These are phyloP conservation scores for Apostichopus japonicus DNA, from an alignment of 35 echinoderm and acorn worm species.

Conservation along the genomic window DNA sequence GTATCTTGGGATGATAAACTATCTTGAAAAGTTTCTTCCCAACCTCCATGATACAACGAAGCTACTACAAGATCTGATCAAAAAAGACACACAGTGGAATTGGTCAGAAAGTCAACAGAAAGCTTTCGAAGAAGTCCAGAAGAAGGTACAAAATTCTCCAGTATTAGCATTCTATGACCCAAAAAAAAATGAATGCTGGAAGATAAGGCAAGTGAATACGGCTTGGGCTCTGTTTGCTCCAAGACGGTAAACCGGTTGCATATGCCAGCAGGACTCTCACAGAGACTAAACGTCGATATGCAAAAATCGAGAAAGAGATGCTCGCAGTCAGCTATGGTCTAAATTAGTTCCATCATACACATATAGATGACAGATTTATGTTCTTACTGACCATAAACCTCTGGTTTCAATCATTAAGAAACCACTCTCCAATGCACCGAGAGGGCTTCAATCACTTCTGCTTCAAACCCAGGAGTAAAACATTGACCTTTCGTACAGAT, in stretches of 20 bases:
- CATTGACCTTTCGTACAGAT: constrained; percentile 51
- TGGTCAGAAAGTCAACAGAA: constrained; percentile 27
- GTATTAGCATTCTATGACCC: constrained; percentile 65
- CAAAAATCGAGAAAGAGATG: constrained; percentile 69
- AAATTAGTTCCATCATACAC: constrained; percentile 68
- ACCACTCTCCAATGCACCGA: constrained; percentile 62
- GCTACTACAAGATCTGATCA: constrained; percentile 17
- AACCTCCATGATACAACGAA: constrained; percentile 51
- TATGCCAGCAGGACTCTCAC: constrained; percentile 68
- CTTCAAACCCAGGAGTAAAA: constrained; percentile 65
- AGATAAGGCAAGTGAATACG: constrained; percentile 63
- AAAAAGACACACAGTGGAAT: constrained; percentile 10
- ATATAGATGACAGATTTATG: constrained; percentile 51
- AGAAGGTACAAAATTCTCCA: neutral
- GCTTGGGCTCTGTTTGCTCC: constrained; percentile 60
- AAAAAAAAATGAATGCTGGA: constrained; percentile 44
- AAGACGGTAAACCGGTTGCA: constrained; percentile 66
- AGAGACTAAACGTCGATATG: constrained; percentile 57
- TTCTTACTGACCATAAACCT: constrained; percentile 70
- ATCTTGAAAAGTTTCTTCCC: constrained; percentile 50
- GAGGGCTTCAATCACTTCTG: constrained; percentile 60
- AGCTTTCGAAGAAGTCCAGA: constrained; percentile 29
- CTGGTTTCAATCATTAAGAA: constrained; percentile 69
- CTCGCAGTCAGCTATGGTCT: constrained; percentile 61
- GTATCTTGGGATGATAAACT: constrained; percentile 60